Evolutionary conservation across 2,797 vertebrate species (phyloP).

Genomic region (Sebastiscus tertius): DNA sequence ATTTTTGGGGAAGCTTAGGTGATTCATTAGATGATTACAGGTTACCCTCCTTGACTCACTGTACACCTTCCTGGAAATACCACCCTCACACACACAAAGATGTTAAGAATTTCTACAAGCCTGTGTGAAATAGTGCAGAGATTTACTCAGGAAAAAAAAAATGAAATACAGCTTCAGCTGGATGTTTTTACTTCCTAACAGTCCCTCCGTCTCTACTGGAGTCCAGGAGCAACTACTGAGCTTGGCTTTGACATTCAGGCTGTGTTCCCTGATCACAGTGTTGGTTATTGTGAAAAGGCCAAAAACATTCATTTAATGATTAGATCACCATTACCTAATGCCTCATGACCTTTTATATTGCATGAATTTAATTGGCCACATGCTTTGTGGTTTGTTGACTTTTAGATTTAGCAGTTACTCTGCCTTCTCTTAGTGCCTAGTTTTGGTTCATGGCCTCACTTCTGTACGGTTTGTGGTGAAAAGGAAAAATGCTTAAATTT

Average conservation of each 20-base stretch:
- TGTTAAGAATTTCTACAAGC: conserved; percentile 35
- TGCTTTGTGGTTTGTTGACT: not conserved
- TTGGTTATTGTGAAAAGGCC: not conserved
- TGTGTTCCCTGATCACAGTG: not conserved
- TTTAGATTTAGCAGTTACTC: not conserved
- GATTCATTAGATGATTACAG: conserved; percentile 70
- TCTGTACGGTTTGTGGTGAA: not conserved
- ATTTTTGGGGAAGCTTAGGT: conserved; percentile 30
- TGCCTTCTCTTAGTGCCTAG: not conserved
- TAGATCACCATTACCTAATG: not conserved
- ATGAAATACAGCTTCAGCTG: not conserved
- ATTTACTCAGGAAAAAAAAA: conserved; percentile 7
- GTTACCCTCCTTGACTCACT: conserved; percentile 62
- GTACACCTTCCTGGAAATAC: conserved; percentile 65
- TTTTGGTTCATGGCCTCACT: not conserved
- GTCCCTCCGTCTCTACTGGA: not conserved
- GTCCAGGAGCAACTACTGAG: not conserved
- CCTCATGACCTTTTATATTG: not conserved
- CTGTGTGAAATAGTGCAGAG: conserved; percentile 23
- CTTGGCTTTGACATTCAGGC: not conserved
- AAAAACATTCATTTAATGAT: not conserved
- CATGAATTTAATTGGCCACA: not conserved
- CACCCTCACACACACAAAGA: conserved; percentile 50
- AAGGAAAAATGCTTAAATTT: not conserved
- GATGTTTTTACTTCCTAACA: not conserved